Base-by-base conservation (phyloP, 1,140 invertebrate species). In the Cecropterus lyciades region DNA sequence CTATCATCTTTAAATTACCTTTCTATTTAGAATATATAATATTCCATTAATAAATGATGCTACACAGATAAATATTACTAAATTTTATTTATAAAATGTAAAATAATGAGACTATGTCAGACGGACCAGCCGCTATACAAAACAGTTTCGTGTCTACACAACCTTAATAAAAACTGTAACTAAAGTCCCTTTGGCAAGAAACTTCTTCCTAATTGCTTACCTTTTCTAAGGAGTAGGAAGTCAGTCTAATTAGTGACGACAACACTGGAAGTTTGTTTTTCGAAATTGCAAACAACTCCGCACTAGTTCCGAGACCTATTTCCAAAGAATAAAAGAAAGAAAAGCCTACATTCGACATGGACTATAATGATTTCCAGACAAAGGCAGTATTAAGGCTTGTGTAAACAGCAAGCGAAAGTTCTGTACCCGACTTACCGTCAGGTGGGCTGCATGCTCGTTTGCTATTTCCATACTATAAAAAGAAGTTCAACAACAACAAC, bases 351-450 rank as follows among this genome's bases (percentile, higher is more conserved):
- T 40, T 52, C 27, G 30, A 33, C 51, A 40, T 13, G 27, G 33
- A 24, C 51, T 17, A 40, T 53, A 53, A 53, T 53, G 51, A 53
- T 40, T 53, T 53, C 14, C 14, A 37, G 27, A 53, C 51, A 53
- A 53, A 40, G 51, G n/a, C 37, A 0, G 37, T 1, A 40, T n/a
- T 40, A 4, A 40, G 3, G 37, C 37, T 40, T 0, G 3, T 40
- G n/a, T 33, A 33, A 33, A 33, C 9, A 33, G 6, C 6, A 10
- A 33, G 30, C 30, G 30, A 33, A 10, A 33, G 9, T n/a, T n/a
- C n/a, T n/a, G n/a, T n/a, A n/a, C n/a, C n/a, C n/a, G n/a, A n/a
- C n/a, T n/a, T n/a, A n/a, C n/a, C n/a, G n/a, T n/a, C n/a, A n/a
- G n/a, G n/a, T n/a, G n/a, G n/a, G n/a, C n/a, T n/a, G n/a, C n/a